These are phyloP conservation scores for Phortica variegata DNA, from an alignment of 1,140 invertebrate species.

Conservation along the genomic window DNA sequence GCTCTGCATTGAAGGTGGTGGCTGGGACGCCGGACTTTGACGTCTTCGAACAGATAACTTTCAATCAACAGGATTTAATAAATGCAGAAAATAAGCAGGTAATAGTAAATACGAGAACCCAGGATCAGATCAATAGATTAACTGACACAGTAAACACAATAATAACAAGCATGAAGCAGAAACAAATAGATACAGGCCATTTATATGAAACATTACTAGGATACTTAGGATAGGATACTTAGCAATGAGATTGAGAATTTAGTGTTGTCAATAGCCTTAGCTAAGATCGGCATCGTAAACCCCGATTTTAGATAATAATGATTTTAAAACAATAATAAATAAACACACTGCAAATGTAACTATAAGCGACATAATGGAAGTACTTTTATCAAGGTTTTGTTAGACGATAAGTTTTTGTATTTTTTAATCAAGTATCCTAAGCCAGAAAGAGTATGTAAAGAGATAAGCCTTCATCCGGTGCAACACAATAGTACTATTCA, in stretches of 20 bases:
- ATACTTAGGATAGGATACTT: slow-evolving; percentile 15
- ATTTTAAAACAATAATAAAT: slow-evolving; percentile 17
- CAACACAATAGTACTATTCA: background rate
- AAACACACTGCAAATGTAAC: slow-evolving; percentile 13
- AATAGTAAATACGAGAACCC: background rate
- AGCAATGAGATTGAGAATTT: slow-evolving; percentile 14
- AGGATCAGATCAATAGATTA: slow-evolving; percentile 5
- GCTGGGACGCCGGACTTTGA: slow-evolving; percentile 10
- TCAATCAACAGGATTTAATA: too few species aligned
- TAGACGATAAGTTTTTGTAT: slow-evolving; percentile 4
- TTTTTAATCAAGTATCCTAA: slow-evolving; percentile 13
- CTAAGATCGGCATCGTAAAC: slow-evolving; percentile 12
- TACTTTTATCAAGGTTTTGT: slow-evolving; percentile 8
- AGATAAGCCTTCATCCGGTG: slow-evolving; percentile 8
- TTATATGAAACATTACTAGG: slow-evolving; percentile 9
- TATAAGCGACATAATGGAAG: slow-evolving; percentile 15
- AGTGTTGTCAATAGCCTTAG: slow-evolving; percentile 13
- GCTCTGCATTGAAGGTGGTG: slow-evolving; percentile 11
- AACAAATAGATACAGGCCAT: slow-evolving; percentile 11
- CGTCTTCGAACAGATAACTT: too few species aligned
- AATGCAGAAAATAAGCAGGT: slow-evolving; percentile 3
- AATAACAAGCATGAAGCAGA: background rate
- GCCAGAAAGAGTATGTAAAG: slow-evolving; percentile 5
- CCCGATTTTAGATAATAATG: slow-evolving; percentile 14
- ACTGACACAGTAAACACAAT: too few species aligned